phyloP scores from a whole-genome alignment of 2,113 vertebrate species.

The Nannobrachium achirus region DNA sequence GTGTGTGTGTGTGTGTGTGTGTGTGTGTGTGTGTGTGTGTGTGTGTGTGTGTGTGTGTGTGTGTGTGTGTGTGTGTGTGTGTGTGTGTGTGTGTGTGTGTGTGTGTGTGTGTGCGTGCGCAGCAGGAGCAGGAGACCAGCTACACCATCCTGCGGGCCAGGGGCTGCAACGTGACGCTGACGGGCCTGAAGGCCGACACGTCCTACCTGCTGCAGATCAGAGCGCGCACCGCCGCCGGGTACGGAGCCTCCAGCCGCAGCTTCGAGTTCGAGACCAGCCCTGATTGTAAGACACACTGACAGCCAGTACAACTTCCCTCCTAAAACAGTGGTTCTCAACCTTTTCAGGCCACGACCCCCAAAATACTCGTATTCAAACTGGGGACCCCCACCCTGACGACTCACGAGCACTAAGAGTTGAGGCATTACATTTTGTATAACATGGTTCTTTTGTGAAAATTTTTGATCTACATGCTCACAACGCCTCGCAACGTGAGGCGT shows the following conservation, averaged over 20 bases:
- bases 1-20: neutral
- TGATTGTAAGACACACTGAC: constrained; percentile 87
- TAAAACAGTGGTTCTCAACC: too few relatives aligned
- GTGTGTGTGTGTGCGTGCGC: constrained; percentile 34
- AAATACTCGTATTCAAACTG: too few relatives aligned
- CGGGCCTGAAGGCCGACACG: constrained; percentile 93
- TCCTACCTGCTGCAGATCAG: constrained; percentile 96
- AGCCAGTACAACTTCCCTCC: too few relatives aligned
- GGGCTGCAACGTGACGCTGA: constrained; percentile 94
- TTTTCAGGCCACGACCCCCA: too few relatives aligned
- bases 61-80: constrained; percentile 11
- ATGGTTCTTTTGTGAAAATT: too few relatives aligned
- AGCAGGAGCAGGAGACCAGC: constrained; percentile 99
- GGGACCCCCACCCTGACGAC: too few relatives aligned
- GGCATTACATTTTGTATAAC: too few relatives aligned
- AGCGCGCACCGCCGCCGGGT: constrained; percentile 95
- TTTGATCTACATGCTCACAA: too few relatives aligned
- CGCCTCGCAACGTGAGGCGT: too few relatives aligned
- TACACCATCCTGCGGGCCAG: constrained; percentile 96
- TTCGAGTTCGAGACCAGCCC: constrained; percentile 98
- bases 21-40: neutral
- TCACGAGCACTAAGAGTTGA: too few relatives aligned
- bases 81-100: neutral
- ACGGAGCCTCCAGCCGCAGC: constrained; percentile 92
- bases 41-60: constrained; percentile 1